These are phyloP conservation scores for Myopa tessellatipennis DNA, from an alignment of 2,888 invertebrate species.

Conservation along the genomic window DNA sequence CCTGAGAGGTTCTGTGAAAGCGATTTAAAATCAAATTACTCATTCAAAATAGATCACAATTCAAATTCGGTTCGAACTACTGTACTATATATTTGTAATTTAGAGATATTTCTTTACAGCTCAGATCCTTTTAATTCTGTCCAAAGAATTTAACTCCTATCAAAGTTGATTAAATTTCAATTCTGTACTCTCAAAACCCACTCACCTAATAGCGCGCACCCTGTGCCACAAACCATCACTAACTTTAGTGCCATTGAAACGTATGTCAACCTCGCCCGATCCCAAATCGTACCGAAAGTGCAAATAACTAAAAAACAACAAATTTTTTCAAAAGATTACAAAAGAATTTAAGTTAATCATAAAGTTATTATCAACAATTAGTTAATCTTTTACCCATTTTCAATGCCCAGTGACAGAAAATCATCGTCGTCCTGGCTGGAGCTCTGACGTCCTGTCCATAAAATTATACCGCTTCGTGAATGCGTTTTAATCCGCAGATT, in stretches of 20 bases:
- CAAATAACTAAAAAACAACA: slow-evolving; percentile 56
- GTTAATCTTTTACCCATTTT: slow-evolving; percentile 72
- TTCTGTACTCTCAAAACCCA: neutral
- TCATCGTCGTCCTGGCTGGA: slow-evolving; percentile 74
- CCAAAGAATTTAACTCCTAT: too few species aligned
- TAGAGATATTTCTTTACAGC: too few species aligned
- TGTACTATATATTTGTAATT: too few species aligned
- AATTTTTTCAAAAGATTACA: slow-evolving; percentile 7
- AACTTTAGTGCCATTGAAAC: slow-evolving; percentile 85
- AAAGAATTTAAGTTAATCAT: neutral
- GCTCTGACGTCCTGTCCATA: slow-evolving; percentile 84
- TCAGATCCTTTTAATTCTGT: too few species aligned
- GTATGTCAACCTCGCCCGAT: slow-evolving; percentile 85
- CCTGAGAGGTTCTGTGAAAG: slow-evolving; percentile 79
- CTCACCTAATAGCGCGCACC: slow-evolving; percentile 78
- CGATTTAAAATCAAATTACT: neutral
- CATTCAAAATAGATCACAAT: too few species aligned
- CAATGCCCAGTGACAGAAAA: slow-evolving; percentile 87
- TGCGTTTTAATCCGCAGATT: slow-evolving; percentile 86
- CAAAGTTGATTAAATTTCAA: neutral
- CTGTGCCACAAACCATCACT: slow-evolving; percentile 90
- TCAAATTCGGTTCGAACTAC: too few species aligned
- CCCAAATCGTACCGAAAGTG: slow-evolving; percentile 84
- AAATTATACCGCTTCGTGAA: slow-evolving; percentile 78
- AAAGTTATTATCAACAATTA: neutral